Evolutionary conservation across 2,113 vertebrate species (phyloP).

Genomic region (Nicator chloris): DNA sequence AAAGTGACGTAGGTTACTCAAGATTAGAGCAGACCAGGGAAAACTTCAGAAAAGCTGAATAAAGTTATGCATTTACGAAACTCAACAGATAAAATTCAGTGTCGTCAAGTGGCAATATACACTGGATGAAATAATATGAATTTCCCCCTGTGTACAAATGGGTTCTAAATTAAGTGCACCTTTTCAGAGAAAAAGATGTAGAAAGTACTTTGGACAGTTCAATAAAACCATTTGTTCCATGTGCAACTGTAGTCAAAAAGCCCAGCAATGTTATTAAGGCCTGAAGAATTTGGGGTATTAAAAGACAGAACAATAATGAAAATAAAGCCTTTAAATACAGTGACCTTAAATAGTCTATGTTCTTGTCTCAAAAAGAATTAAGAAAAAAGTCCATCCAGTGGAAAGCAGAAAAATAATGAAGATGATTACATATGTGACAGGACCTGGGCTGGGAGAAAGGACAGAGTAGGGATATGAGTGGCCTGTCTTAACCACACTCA

Average conservation of each 20-base stretch:
- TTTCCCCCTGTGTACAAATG: conserved; percentile 7
- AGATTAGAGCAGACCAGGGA: conserved; percentile 16
- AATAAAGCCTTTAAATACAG: conserved; percentile 18
- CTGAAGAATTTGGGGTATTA: neutral
- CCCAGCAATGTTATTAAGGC: conserved; percentile 19
- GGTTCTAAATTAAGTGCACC: conserved; percentile 49
- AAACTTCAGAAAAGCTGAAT: conserved; percentile 36
- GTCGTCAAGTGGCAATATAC: conserved; percentile 10
- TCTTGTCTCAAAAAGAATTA: neutral
- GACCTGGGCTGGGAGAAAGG: neutral
- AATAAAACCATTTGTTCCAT: conserved; percentile 31
- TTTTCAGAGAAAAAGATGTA: conserved; percentile 42
- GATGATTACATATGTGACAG: neutral
- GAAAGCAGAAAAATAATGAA: conserved; percentile 12
- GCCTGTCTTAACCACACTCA: neutral
- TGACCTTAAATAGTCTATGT: neutral
- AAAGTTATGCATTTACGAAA: conserved; percentile 26
- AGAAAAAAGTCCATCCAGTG: neutral
- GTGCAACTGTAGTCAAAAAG: conserved; percentile 1
- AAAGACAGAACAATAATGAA: conserved; percentile 12
- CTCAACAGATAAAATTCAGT: conserved; percentile 40
- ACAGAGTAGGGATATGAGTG: neutral
- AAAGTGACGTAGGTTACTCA: neutral
- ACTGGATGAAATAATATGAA: conserved; percentile 25
- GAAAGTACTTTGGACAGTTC: conserved; percentile 46